phyloP scores from a whole-genome alignment of 2,888 invertebrate species.

The Eremobia ochroleuca region DNA sequence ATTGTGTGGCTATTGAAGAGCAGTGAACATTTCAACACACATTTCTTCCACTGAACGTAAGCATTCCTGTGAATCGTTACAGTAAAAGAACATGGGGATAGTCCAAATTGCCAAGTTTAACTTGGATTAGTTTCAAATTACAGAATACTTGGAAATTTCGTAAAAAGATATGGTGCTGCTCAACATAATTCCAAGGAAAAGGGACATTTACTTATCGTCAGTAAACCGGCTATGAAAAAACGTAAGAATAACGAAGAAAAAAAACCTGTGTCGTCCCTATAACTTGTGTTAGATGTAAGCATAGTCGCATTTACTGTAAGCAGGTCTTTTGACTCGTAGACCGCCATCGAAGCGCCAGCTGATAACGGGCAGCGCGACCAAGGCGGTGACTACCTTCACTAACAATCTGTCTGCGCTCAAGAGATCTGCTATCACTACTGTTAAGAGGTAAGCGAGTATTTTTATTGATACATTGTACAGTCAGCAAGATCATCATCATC shows the following conservation, averaged over 20 bases:
- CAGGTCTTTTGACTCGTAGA: constrained; percentile 75
- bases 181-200: background rate
- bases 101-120: too few relatives aligned
- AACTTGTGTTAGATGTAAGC: constrained; percentile 26
- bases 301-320: constrained; percentile 69
- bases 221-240: background rate
- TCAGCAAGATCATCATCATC: too few relatives aligned
- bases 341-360: constrained; percentile 84
- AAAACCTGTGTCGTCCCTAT: constrained; percentile 16
- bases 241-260: background rate
- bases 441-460: constrained; percentile 81
- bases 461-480: background rate
- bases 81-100: background rate
- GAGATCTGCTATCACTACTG: constrained; percentile 85
- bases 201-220: background rate
- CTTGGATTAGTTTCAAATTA: background rate
- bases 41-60: background rate
- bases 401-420: constrained; percentile 84
- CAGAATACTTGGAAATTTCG: background rate
- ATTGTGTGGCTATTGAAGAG: too few relatives aligned
- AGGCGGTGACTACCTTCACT: constrained; percentile 78
- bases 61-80: background rate
- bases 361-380: constrained; percentile 85
- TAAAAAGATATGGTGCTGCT: background rate
- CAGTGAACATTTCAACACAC: background rate